These are phyloP conservation scores for Drosophila pectinifera DNA, from an alignment of 1,140 invertebrate genomes.

Conservation along the genomic window DNA sequence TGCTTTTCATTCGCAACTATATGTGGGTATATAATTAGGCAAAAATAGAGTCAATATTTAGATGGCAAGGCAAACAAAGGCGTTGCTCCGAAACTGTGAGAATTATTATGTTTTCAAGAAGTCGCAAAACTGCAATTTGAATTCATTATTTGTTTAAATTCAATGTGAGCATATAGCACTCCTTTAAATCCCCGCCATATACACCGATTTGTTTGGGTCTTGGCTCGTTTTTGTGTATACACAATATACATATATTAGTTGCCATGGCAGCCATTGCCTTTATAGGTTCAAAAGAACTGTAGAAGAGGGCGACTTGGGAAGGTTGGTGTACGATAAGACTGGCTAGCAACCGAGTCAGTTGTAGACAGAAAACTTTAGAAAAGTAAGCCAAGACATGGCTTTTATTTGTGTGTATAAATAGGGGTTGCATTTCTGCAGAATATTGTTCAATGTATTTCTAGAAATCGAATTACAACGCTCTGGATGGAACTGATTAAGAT, in stretches of 20 bases:
- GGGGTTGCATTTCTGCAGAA: background rate
- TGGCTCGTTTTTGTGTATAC: conserved; percentile 21
- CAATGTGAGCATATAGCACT: conserved; percentile 19
- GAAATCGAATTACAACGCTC: too few species aligned
- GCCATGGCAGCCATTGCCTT: conserved; percentile 26
- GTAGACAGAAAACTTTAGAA: conserved; percentile 22
- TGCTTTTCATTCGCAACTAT: conserved; percentile 26
- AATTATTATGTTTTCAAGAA: conserved; percentile 18
- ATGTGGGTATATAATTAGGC: conserved; percentile 25
- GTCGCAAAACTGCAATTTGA: conserved; percentile 24
- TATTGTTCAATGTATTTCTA: too few species aligned
- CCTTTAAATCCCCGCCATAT: background rate
- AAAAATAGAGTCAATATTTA: conserved; percentile 38
- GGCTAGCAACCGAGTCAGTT: conserved; percentile 13
- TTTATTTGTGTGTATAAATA: background rate
- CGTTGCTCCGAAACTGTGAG: conserved; percentile 11
- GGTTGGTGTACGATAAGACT: conserved; percentile 42
- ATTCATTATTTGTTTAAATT: conserved; percentile 25
- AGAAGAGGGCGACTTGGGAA: background rate
- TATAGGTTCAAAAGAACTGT: conserved; percentile 5
- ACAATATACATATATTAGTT: conserved; percentile 28
- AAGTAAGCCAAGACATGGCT: conserved; percentile 5
- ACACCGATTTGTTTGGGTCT: conserved; percentile 24
- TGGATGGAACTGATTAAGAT: too few species aligned
- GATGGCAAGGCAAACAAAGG: conserved; percentile 12